Percentiles rank a stretch among this genome's conserved stretches.
Conservation (phyloP, 1,140 invertebrate genomes). For the Dinothrombium tinctorium region DNA sequence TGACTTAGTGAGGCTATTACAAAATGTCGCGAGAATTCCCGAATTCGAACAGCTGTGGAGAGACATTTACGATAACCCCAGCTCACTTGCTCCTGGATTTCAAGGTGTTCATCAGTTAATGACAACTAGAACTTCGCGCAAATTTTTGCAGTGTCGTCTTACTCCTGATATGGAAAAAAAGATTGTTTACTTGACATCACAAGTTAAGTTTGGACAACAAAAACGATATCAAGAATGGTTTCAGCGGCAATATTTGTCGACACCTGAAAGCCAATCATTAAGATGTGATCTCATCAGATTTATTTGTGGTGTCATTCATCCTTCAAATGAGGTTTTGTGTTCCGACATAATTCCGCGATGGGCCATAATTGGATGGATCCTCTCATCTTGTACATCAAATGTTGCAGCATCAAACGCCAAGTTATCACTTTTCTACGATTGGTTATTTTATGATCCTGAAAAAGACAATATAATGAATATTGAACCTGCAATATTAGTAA, state of each 20-base stretch:
- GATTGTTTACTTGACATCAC: conserved; percentile 67
- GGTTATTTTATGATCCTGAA: conserved; percentile 81
- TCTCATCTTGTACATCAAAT: conserved; percentile 81
- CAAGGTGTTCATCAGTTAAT: conserved; percentile 63
- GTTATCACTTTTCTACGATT: conserved; percentile 87
- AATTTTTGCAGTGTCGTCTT: conserved; percentile 67
- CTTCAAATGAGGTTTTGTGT: conserved; percentile 82
- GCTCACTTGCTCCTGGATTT: conserved; percentile 54
- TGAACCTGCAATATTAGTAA: conserved; percentile 91
- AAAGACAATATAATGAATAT: conserved; percentile 99
- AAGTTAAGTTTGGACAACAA: conserved; percentile 74
- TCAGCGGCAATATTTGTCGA: conserved; percentile 85
- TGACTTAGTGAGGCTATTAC: conserved; percentile 69
- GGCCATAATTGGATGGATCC: conserved; percentile 92
- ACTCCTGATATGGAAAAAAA: conserved; percentile 95
- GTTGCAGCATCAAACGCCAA: conserved; percentile 86
- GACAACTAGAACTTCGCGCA: conserved; percentile 62
- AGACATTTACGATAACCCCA: conserved; percentile 67
- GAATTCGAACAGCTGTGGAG: conserved; percentile 84
- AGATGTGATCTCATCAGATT: conserved; percentile 84
- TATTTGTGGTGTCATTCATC: conserved; percentile 92
- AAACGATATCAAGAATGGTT: conserved; percentile 98
- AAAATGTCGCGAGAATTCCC: conserved; percentile 80
- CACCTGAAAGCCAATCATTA: conserved; percentile 79
- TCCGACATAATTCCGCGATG: conserved; percentile 95